Evolutionary conservation across 2,797 vertebrate genomes (phyloP).

Genomic region (Tiaroga cobitis): DNA sequence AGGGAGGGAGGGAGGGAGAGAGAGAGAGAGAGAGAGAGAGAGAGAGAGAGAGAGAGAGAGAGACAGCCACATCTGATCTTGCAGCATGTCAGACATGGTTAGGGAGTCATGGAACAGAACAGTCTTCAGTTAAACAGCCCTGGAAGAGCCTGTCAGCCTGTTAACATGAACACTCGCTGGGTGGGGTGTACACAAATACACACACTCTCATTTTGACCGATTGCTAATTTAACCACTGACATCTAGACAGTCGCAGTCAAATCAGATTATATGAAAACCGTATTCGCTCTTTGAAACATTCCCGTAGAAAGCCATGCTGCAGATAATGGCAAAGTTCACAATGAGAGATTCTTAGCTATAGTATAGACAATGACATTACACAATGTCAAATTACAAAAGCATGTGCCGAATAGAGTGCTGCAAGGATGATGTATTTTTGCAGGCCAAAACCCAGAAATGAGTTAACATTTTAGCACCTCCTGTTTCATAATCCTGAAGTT

Average conservation of each 20-base stretch:
- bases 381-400: background rate
- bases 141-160: slow-evolving; percentile 40
- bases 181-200: slow-evolving; percentile 28
- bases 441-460: background rate
- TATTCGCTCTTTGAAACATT: slow-evolving; percentile 56
- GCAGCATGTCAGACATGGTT: slow-evolving; percentile 51
- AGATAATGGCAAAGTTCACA: background rate
- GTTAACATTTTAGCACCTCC: background rate
- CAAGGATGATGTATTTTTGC: background rate
- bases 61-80: slow-evolving; percentile 38
- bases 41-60: background rate
- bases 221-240: slow-evolving; percentile 31
- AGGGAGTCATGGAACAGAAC: slow-evolving; percentile 37
- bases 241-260: slow-evolving; percentile 35
- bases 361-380: background rate
- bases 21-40: slow-evolving; percentile 1
- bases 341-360: background rate
- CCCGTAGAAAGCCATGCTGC: slow-evolving; percentile 40
- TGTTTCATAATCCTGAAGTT: background rate
- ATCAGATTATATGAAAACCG: slow-evolving; percentile 63
- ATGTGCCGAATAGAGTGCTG: too few species aligned
- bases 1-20: background rate
- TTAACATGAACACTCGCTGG: slow-evolving; percentile 24
- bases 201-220: background rate
- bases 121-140: slow-evolving; percentile 33